These are phyloP conservation scores for Sebastes glaucus DNA, from an alignment of 2,797 vertebrate species.

Conservation along the genomic window DNA sequence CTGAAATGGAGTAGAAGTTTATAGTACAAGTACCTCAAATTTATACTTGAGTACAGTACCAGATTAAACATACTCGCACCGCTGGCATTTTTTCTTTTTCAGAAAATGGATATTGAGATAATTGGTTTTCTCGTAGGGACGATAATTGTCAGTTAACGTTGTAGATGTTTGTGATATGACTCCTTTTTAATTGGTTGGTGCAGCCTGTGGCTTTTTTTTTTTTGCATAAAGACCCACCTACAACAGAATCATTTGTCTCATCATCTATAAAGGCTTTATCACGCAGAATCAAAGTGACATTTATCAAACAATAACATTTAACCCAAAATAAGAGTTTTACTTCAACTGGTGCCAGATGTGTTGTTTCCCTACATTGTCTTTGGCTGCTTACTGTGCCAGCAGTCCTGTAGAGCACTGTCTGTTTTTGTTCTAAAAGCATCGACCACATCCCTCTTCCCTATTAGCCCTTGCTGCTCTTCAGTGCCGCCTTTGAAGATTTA, in stretches of 20 bases:
- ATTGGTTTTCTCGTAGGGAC: neutral
- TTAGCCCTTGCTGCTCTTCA: slow-evolving; percentile 40
- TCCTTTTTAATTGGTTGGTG: neutral
- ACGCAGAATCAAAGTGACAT: neutral
- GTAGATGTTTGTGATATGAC: neutral
- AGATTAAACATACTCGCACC: no score
- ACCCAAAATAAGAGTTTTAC: neutral
- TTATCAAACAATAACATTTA: neutral
- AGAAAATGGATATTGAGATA: neutral
- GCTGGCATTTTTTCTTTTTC: no score
- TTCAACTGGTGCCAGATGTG: neutral
- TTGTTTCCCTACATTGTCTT: neutral
- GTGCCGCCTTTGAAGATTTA: slow-evolving; percentile 69
- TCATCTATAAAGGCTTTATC: neutral
- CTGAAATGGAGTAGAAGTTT: neutral
- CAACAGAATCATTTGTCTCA: slow-evolving; percentile 5
- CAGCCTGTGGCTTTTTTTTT: neutral
- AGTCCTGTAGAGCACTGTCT: slow-evolving; percentile 21
- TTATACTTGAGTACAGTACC: neutral
- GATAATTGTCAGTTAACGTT: neutral
- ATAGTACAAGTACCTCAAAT: neutral
- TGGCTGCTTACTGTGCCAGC: slow-evolving; percentile 2
- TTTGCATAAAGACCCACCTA: neutral
- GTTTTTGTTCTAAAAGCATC: slow-evolving; percentile 37
- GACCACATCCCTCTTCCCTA: slow-evolving; percentile 13